Evolutionary conservation across 2,888 invertebrate genomes (phyloP), one percentile per base, ranked within the genome.

Genomic region (Diarsia brunnea): DNA sequence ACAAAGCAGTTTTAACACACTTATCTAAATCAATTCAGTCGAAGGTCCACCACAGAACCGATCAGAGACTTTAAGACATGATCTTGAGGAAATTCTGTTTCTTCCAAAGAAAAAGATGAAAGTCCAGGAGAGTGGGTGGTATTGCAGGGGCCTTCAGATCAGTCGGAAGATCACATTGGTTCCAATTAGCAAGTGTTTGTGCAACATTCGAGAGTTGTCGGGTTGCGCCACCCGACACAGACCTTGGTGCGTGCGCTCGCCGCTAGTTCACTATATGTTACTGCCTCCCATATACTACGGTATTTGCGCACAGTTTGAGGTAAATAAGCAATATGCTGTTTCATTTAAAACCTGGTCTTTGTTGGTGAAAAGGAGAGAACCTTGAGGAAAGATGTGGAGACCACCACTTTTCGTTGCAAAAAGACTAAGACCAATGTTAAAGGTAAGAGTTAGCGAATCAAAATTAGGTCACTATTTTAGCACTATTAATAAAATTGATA

Each of bases 161-260:
- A 67, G 60, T 85, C 74, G 84, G 88, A 86, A 85, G 86, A 87
- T 82, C 82, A 72, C 78, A 78, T 84, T 79, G 84, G 66, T 49
- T 63, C 16, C 84, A 86, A 86, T 88, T 84, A 88, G 75, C 84
- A 76, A 78, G 74, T 74, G 84, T 88, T 88, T 91, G 85, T 87
- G 91, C 89, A 90, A 90, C 78, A 88, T 84, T 87, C 84, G 89
- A 86, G 89, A 90, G 89, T 86, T 75, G 88, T 84, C 63, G 68
- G 78, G 79, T 91, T 91, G 91, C 91, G 88, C 89, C 89, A 91
- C 81, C 74, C 89, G 92, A 78, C 89, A 91, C 79, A 91, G 92
- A 92, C 92, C 92, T 92, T 92, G 91, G 73, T 84, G 55, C 55
- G n/a, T 79, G 77, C 88, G 85, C 84, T 83, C 81, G 82, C 79